phyloP scores from a whole-genome alignment of 1,140 invertebrate genomes.

The Neuroterus valhalla region DNA sequence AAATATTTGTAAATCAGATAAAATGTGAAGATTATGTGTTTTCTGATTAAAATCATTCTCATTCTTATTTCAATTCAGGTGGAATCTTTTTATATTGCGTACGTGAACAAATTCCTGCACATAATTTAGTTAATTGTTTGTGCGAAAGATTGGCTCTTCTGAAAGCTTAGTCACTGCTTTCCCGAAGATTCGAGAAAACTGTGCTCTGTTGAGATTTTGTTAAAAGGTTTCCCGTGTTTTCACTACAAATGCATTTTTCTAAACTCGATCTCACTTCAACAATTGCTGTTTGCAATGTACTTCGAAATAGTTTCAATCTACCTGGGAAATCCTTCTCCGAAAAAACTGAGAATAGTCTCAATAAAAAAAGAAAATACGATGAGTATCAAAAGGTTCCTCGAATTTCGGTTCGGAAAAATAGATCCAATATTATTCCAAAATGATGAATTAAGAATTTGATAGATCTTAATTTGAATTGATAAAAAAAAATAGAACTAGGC shows the following conservation, averaged over 20 bases:
- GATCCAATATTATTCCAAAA: too few relatives aligned
- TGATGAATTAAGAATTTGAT: too few relatives aligned
- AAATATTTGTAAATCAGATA: too few relatives aligned
- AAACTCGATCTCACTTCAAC: background rate
- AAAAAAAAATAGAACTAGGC: too few relatives aligned
- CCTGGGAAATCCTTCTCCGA: background rate
- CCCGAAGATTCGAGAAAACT: constrained; percentile 17
- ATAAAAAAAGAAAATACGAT: too few relatives aligned
- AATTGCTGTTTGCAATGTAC: constrained; percentile 5
- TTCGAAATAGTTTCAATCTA: background rate
- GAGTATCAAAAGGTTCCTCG: too few relatives aligned
- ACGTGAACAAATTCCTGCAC: background rate
- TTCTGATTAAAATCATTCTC: too few relatives aligned
- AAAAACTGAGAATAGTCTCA: background rate
- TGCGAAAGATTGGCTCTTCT: background rate
- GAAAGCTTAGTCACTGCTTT: background rate
- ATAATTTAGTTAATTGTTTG: background rate
- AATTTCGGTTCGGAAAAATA: too few relatives aligned
- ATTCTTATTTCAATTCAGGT: too few relatives aligned
- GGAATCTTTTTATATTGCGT: too few relatives aligned
- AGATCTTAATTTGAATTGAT: too few relatives aligned
- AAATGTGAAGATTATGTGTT: too few relatives aligned
- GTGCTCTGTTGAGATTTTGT: constrained; percentile 5
- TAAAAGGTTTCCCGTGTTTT: constrained; percentile 25
- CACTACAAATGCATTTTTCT: constrained; percentile 3